Conservation (phyloP, 2,888 invertebrate genomes). For the Scaptomyza flava region DNA sequence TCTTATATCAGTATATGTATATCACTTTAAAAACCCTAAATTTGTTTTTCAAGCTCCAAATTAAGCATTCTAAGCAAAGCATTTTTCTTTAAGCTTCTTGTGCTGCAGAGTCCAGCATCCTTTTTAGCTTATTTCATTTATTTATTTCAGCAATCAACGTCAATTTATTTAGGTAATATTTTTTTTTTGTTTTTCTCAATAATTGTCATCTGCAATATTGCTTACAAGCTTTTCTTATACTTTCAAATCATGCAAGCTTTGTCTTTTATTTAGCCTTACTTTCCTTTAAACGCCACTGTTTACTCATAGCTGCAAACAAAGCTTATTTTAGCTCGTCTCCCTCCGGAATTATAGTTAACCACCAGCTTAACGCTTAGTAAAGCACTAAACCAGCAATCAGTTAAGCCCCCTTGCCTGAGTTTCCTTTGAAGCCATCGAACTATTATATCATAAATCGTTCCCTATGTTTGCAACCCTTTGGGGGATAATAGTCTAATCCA, state of each 20-base stretch:
- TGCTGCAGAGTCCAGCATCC: no score
- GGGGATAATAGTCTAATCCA: conserved; percentile 49
- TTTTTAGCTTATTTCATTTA: no score
- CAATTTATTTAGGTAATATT: no score
- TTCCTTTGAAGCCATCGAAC: conserved; percentile 40
- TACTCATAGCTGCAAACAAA: background rate
- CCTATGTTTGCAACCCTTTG: conserved; percentile 15
- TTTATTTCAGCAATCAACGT: no score
- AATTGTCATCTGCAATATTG: background rate
- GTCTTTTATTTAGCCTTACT: background rate
- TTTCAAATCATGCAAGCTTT: background rate
- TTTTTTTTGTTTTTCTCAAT: no score
- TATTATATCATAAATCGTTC: conserved; percentile 33
- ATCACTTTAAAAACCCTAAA: no score
- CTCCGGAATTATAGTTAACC: conserved; percentile 19
- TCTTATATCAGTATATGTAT: no score
- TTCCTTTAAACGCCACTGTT: background rate
- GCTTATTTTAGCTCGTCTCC: conserved; percentile 1
- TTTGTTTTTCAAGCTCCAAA: no score
- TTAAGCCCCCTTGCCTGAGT: conserved; percentile 11
- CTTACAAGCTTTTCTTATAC: background rate
- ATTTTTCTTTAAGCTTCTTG: no score
- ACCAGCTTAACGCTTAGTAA: conserved; percentile 30
- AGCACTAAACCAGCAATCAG: conserved; percentile 43
- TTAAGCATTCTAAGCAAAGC: no score